These are phyloP conservation scores for Calvadosia cruxmelitensis DNA, from an alignment of 30 jellyfish, hydroid and myxozoan genomes.

Conservation along the genomic window DNA sequence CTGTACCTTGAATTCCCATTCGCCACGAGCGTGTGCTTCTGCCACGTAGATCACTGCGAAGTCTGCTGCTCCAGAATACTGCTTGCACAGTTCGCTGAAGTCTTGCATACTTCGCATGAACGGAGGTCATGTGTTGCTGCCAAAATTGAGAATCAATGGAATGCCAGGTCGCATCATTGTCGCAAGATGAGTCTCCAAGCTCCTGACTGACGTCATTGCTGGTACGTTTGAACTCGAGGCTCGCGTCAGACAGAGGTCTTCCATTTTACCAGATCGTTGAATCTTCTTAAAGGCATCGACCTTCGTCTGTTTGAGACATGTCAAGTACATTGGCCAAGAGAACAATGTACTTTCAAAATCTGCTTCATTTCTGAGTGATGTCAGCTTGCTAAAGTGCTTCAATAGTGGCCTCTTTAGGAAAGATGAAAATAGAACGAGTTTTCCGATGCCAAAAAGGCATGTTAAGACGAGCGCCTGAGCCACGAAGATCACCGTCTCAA, in stretches of 20 bases:
- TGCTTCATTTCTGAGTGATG: no score
- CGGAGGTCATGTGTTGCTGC: conserved; percentile 92
- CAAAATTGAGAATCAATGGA: conserved; percentile 66
- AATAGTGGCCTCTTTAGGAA: no score
- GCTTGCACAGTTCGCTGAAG: conserved; percentile 33
- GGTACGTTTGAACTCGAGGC: background rate
- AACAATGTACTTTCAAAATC: conserved; percentile 23
- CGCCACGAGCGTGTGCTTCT: conserved; percentile 74
- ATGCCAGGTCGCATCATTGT: conserved; percentile 9
- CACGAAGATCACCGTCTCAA: no score
- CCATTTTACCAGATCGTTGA: background rate
- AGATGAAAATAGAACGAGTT: no score
- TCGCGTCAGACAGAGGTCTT: conserved; percentile 13
- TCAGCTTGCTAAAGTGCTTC: no score
- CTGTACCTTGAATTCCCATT: conserved; percentile 60
- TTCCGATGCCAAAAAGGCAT: no score
- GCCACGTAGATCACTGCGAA: conserved; percentile 61
- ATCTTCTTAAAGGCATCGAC: conserved; percentile 17
- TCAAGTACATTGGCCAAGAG: conserved; percentile 19
- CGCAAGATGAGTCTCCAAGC: background rate
- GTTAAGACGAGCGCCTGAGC: no score
- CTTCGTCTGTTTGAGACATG: background rate
- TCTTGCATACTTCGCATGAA: conserved; percentile 52
- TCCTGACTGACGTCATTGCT: background rate
- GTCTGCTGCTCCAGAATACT: conserved; percentile 48